Base-by-base conservation (phyloP, 2,113 vertebrate genomes). In the Terrapene triunguis region DNA sequence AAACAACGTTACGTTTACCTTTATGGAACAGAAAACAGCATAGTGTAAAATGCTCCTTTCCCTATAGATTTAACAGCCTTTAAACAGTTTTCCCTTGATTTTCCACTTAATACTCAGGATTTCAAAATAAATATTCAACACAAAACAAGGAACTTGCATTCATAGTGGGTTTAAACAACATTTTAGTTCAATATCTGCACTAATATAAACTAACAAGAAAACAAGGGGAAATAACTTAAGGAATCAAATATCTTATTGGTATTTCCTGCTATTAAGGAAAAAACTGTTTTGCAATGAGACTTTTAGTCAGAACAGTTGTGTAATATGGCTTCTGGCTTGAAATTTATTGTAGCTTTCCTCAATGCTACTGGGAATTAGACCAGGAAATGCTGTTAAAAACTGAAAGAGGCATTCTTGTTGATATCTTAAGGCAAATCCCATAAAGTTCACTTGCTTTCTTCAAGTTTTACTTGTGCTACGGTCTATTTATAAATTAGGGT, bases 171-270 rank as follows among this genome's bases (percentile, higher is more conserved):
- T 42, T 42, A 65, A 80, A 85, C 25, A 87, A 16, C 10, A 82
- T 8, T 51, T 91, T 91, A 93, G 78, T 29, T 76, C 65, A 51
- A 65, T 82, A 87, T 55, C 42, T 94, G 51, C 51, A 69, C 50
- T 86, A 92, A 69, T 44, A 85, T 4, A 5, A 93, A 59, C 59
- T 29, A 94, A 91, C 51, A 85, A 94, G 72, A 93, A 85, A 96
- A 62, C 62, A 83, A 82, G 81, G 88, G 51, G 48, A 94, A 94
- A 78, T 76, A 12, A 86, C 93, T 87, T 74, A 89, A 96, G 48
- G 54, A 80, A 96, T 93, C 81, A 96, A 78, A 83, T 89, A 97
- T 57, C 69, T 89, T 10, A 35, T 4, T 92, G 76, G 81, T 83
- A 96, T 86, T 97, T 94, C 93, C 89, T 4, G 0, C 95, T 82